These are phyloP conservation scores for Sipha flava DNA, from an alignment of 1,140 invertebrate species.

Conservation along the genomic window DNA sequence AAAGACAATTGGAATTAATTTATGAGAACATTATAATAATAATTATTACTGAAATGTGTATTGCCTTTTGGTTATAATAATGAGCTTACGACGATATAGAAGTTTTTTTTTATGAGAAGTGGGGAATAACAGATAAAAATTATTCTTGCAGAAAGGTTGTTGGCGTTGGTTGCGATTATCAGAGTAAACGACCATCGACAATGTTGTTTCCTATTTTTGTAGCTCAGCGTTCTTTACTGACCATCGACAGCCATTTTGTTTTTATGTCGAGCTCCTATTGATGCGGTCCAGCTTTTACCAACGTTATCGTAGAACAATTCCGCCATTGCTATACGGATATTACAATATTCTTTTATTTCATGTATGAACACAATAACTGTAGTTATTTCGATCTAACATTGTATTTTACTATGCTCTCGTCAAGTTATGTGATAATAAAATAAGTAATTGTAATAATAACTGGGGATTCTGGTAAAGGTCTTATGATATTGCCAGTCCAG, in stretches of 20 bases:
- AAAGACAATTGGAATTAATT: neutral
- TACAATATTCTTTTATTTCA: neutral
- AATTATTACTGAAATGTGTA: no score
- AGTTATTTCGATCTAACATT: neutral
- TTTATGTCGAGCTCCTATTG: neutral
- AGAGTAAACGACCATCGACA: neutral
- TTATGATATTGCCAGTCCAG: no score
- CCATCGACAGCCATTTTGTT: neutral
- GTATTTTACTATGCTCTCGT: neutral
- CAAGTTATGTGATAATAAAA: no score
- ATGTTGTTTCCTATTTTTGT: neutral
- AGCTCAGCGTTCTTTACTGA: neutral
- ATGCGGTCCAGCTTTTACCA: neutral
- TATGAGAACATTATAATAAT: neutral
- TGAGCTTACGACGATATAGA: neutral
- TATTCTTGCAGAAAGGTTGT: neutral
- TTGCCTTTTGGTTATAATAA: neutral
- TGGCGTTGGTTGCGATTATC: neutral
- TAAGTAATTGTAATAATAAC: no score
- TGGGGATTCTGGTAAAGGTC: no score
- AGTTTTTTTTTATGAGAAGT: neutral
- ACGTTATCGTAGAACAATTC: neutral
- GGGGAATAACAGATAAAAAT: neutral
- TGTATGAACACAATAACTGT: neutral
- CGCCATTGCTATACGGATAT: neutral